A percentile compares a stretch with the other conserved stretches of the same genome.
Conservation (phyloP, 1,140 invertebrate species). For the Heliconius eleuchia region DNA sequence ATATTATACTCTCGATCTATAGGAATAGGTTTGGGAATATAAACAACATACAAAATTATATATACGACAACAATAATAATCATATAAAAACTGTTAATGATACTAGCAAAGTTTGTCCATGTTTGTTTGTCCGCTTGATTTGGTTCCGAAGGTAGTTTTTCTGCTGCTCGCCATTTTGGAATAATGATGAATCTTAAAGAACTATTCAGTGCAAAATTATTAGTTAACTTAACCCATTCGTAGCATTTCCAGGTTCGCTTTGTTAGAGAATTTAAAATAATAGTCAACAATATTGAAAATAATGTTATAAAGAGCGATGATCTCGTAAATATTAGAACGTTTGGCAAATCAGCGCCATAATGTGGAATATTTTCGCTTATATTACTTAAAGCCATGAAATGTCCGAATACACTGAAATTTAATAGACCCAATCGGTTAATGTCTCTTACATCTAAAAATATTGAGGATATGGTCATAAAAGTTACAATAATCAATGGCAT, state of each 20-base stretch:
- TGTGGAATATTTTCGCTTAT: conserved; percentile 45
- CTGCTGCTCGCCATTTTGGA: conserved; percentile 31
- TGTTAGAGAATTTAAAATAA: conserved; percentile 40
- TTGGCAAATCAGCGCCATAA: conserved; percentile 43
- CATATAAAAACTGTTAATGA: conserved; percentile 43
- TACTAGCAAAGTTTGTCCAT: conserved; percentile 45
- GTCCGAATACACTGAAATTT: conserved; percentile 45
- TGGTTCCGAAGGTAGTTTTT: conserved; percentile 16
- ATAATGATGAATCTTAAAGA: conserved; percentile 39
- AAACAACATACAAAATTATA: conserved; percentile 33
- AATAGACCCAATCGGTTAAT: conserved; percentile 36
- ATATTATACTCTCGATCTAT: neutral
- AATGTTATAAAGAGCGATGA: conserved; percentile 45
- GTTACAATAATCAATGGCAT: conserved; percentile 44
- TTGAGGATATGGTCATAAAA: conserved; percentile 37
- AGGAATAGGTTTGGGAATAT: conserved; percentile 32
- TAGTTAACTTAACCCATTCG: conserved; percentile 37
- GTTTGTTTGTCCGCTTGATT: conserved; percentile 12
- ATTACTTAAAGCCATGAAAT: conserved; percentile 44
- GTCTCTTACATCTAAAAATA: conserved; percentile 42
- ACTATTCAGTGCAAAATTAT: conserved; percentile 35
- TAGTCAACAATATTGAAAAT: conserved; percentile 39
- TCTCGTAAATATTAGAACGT: conserved; percentile 45
- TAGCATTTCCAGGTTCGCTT: conserved; percentile 25
- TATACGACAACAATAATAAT: conserved; percentile 32